These are phyloP conservation scores for Serripes groenlandicus DNA, from an alignment of 2,888 invertebrate species.

Conservation along the genomic window DNA sequence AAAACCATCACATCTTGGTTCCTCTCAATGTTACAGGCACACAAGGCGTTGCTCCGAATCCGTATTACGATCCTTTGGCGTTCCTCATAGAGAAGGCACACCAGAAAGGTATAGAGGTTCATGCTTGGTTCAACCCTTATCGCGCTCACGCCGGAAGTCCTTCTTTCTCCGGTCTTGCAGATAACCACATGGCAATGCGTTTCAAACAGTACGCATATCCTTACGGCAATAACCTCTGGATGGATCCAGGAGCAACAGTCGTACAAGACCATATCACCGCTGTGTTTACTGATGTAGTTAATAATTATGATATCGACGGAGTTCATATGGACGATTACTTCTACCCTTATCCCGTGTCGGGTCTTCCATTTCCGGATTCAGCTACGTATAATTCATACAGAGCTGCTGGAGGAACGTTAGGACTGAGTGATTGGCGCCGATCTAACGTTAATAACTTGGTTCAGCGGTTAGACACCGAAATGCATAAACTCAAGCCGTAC, in stretches of 20 bases:
- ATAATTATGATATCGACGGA: conserved; percentile 82
- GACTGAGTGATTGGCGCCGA: conserved; percentile 80
- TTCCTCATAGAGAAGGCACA: conserved; percentile 78
- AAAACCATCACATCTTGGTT: too few species aligned
- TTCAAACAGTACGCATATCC: conserved; percentile 76
- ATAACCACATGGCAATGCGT: conserved; percentile 79
- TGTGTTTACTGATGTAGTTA: conserved; percentile 80
- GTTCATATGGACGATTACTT: conserved; percentile 85
- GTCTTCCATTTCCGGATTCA: conserved; percentile 78
- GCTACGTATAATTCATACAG: conserved; percentile 78
- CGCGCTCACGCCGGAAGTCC: conserved; percentile 78
- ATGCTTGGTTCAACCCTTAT: conserved; percentile 83
- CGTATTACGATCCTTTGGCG: conserved; percentile 81
- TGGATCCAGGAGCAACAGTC: conserved; percentile 82
- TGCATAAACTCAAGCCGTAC: conserved; percentile 70
- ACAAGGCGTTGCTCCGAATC: conserved; percentile 79
- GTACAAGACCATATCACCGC: conserved; percentile 75
- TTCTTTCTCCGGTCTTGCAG: conserved; percentile 75
- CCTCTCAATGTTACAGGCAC: conserved; percentile 65
- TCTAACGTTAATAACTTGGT: conserved; percentile 81
- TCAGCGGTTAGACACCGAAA: conserved; percentile 67
- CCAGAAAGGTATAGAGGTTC: conserved; percentile 80
- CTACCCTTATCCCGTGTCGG: conserved; percentile 83
- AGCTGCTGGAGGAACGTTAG: conserved; percentile 74
- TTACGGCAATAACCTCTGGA: conserved; percentile 80